phyloP scores from a whole-genome alignment of 2,888 invertebrate species.

The Ectemnius continuus region DNA sequence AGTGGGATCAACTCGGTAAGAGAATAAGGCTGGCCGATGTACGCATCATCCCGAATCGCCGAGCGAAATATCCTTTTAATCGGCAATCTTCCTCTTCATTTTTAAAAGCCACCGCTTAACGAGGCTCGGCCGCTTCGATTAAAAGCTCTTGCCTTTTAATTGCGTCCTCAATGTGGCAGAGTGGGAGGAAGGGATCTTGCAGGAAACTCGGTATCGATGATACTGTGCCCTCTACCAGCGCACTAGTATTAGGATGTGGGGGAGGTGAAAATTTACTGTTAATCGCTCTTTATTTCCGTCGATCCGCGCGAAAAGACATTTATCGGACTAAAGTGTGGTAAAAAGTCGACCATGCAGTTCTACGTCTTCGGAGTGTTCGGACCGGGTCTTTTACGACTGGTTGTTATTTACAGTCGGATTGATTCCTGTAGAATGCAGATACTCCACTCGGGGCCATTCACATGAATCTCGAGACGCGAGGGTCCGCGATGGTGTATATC shows the following conservation, averaged over 20 bases:
- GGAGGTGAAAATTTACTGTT: constrained; percentile 52
- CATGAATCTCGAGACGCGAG: constrained; percentile 42
- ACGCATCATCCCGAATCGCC: constrained; percentile 25
- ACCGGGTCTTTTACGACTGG: constrained; percentile 57
- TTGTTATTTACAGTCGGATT: constrained; percentile 61
- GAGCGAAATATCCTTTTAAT: background rate
- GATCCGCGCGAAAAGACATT: constrained; percentile 30
- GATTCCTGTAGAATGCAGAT: constrained; percentile 55
- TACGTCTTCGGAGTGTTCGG: constrained; percentile 26
- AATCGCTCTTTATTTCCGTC: constrained; percentile 60
- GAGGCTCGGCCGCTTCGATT: constrained; percentile 39
- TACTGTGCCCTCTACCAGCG: background rate
- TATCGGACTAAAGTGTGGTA: constrained; percentile 49
- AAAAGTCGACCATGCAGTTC: constrained; percentile 46
- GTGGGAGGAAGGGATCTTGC: background rate
- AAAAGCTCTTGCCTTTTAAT: constrained; percentile 45
- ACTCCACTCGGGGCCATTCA: constrained; percentile 35
- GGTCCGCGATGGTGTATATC: constrained; percentile 22
- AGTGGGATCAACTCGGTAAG: constrained; percentile 1
- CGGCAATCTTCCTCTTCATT: constrained; percentile 20
- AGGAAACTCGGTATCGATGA: background rate
- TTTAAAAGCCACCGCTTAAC: constrained; percentile 16
- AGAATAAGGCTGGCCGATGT: constrained; percentile 20
- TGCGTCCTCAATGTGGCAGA: constrained; percentile 15
- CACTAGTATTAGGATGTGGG: background rate